Evolutionary conservation across 2,113 vertebrate genomes (phyloP).

Genomic region (Excalfactoria chinensis): DNA sequence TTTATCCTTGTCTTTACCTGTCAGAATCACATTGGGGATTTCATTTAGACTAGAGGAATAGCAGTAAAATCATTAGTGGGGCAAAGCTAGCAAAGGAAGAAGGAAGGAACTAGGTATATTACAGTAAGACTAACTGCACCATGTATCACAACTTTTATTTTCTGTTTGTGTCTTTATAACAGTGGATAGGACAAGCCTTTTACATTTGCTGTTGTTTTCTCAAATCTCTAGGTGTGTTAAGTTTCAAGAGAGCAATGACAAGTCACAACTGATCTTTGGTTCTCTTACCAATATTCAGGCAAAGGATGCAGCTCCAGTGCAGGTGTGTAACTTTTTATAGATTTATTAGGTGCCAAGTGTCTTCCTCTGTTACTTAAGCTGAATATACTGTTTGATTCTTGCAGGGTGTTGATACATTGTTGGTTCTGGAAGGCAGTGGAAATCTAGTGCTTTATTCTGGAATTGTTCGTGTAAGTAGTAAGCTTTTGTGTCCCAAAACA

Average conservation of each 20-base stretch:
- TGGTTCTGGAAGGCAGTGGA: constrained; percentile 91
- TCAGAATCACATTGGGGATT: background rate
- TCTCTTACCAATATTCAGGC: constrained; percentile 89
- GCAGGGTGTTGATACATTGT: constrained; percentile 88
- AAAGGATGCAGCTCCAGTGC: constrained; percentile 93
- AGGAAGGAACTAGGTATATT: background rate
- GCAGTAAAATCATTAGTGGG: background rate
- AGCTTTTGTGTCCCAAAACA: background rate
- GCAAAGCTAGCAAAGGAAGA: background rate
- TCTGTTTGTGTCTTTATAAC: background rate
- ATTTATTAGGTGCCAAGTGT: background rate
- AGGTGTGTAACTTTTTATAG: background rate
- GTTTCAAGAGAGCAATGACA: constrained; percentile 94
- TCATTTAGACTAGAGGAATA: background rate
- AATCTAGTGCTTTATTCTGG: constrained; percentile 96
- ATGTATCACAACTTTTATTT: background rate
- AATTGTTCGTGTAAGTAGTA: constrained; percentile 84
- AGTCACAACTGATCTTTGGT: constrained; percentile 92
- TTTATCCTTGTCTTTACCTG: background rate
- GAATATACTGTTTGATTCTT: background rate
- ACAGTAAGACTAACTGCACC: background rate
- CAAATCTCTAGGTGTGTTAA: constrained; percentile 88
- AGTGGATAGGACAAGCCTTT: background rate
- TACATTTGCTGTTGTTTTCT: background rate
- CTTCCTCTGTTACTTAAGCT: background rate